Evolutionary conservation across 2,113 vertebrate species (phyloP).

Genomic region (Arothron firmamentum): DNA sequence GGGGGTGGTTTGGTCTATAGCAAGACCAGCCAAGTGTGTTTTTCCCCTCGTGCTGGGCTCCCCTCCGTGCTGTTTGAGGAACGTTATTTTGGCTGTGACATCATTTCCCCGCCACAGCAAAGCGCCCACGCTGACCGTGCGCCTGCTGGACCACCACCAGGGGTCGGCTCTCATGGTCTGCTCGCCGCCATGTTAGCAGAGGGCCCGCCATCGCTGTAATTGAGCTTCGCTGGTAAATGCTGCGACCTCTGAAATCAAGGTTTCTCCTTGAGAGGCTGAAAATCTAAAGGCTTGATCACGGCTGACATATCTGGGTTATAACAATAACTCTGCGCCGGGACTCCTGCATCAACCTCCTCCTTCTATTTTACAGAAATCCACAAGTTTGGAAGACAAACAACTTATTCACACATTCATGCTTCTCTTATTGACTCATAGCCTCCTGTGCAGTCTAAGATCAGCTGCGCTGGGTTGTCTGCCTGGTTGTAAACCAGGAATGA

Average conservation of each 20-base stretch:
- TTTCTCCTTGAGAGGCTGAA: conserved; percentile 57
- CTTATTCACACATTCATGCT: conserved; percentile 25
- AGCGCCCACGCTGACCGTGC: too few relatives aligned
- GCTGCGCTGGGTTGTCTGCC: conserved; percentile 46
- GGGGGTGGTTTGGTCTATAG: background rate
- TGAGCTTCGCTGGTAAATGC: background rate
- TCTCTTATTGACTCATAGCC: conserved; percentile 39
- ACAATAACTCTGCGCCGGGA: conserved; percentile 54
- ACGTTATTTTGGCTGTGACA: conserved; percentile 3
- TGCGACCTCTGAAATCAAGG: conserved; percentile 41
- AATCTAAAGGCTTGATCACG: conserved; percentile 38
- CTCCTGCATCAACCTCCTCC: conserved; percentile 8
- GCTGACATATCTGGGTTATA: conserved; percentile 71
- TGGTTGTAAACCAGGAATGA: conserved; percentile 44
- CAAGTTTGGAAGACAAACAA: conserved; percentile 6
- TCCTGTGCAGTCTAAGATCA: conserved; percentile 18
- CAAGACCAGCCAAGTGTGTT: conserved; percentile 18
- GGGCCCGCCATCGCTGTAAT: too few relatives aligned
- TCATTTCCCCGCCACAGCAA: too few relatives aligned
- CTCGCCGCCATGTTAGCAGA: too few relatives aligned
- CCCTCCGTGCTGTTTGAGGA: conserved; percentile 33
- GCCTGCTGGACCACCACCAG: too few relatives aligned
- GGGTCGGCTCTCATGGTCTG: too few relatives aligned
- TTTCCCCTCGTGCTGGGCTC: conserved; percentile 28
- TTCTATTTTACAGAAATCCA: conserved; percentile 41